Base-by-base conservation (phyloP, 2,888 invertebrate species). In the Bibio marci region DNA sequence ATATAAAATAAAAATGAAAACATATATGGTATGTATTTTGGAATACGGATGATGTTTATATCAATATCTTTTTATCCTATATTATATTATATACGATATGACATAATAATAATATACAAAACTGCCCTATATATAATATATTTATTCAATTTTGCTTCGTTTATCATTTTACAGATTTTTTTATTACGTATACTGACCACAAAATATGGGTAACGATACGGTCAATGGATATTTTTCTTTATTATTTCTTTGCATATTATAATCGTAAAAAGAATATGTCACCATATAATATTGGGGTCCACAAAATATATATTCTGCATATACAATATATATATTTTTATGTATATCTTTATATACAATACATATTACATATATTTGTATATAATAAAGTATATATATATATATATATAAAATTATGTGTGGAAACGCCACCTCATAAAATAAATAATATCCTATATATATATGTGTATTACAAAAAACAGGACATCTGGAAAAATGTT, bases 191-290 rank as follows among this genome's bases (percentile, higher is more conserved):
- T 14, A 10, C 15, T 14, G 10, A 12, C 13, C 13, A 31, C 31
- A 17, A 31, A n/a, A n/a, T n/a, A 13, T 15, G 17, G 15, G 4
- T 15, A 4, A 5, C 31, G 10, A 31, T 31, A 22, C 22, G 22
- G 22, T 22, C 22, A 22, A 22, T 15, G 10, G 33, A 17, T 17
- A 18, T n/a, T n/a, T n/a, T n/a, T n/a, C n/a, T n/a, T n/a, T n/a
- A n/a, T n/a, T 14, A 14, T 18, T 33, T 31, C 13, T 58, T 58
- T 57, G 56, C 58, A 59, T 60, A 59, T 54, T 50, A 55, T 56
- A 56, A 50, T 52, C 56, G 56, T 59, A 58, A 59, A 59, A 57
- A 51, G 53, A 56, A 56, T 52, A 57, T 57, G 58, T 33, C 18
- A 33, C 33, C 33, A 13, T 18, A 28, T 28, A 28, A n/a, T 37